Evolutionary conservation across 2,797 vertebrate species (phyloP).

Genomic region (Sebastes elongatus): DNA sequence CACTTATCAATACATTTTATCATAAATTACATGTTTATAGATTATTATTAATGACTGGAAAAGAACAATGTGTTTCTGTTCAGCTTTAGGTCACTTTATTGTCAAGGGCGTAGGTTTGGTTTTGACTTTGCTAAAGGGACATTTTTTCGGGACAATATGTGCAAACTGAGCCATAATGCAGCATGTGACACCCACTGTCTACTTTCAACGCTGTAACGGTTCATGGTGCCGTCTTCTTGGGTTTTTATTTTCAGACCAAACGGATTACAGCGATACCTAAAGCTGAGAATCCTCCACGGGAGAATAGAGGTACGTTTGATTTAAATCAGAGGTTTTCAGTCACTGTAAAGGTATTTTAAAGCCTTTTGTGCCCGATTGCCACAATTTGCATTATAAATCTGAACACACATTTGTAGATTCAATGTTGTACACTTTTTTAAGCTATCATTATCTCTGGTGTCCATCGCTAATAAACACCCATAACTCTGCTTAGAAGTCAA

Average conservation of each 20-base stretch:
- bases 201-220: not conserved
- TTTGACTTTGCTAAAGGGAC: not conserved
- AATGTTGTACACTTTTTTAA: not conserved
- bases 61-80: not conserved
- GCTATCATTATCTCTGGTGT: not conserved
- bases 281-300: conserved; percentile 88
- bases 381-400: no score
- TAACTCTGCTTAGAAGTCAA: not conserved
- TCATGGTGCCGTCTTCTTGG: not conserved
- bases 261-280: conserved; percentile 85
- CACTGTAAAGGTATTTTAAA: not conserved
- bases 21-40: not conserved
- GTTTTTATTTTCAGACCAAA: conserved; percentile 81
- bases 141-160: not conserved
- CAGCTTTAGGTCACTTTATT: not conserved
- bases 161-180: not conserved
- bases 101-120: not conserved
- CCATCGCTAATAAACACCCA: not conserved
- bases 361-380: not conserved
- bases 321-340: conserved; percentile 1
- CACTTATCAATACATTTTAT: not conserved
- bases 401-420: not conserved
- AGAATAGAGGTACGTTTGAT: conserved; percentile 89
- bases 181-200: not conserved
- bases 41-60: not conserved